phyloP scores from a whole-genome alignment of 2,113 vertebrate genomes.

The Oryzias woworae region DNA sequence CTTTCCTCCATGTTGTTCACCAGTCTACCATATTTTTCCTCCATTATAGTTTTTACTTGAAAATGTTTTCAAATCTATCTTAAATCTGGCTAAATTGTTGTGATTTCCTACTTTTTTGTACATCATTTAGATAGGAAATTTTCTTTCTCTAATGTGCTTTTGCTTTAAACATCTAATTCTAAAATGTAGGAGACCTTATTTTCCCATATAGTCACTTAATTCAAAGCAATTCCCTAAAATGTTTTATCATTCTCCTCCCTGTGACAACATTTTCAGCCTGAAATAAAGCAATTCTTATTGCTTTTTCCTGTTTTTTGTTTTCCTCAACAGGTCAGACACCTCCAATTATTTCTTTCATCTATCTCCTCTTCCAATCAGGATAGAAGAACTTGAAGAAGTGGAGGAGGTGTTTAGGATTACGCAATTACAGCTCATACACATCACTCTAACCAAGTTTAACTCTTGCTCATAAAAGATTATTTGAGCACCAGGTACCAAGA shows the following conservation, averaged over 20 bases:
- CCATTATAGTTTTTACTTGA: constrained; percentile 1
- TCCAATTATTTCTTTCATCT: constrained; percentile 45
- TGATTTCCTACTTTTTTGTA: constrained; percentile 5
- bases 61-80: constrained; percentile 4
- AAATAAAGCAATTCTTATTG: neutral
- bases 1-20: neutral
- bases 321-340: constrained; percentile 27
- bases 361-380: constrained; percentile 34
- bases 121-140: too few relatives aligned
- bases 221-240: constrained; percentile 21
- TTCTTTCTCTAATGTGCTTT: neutral
- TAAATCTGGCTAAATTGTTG: constrained; percentile 5
- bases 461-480: neutral
- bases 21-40: neutral
- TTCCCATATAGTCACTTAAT: constrained; percentile 23
- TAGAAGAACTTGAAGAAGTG: constrained; percentile 1
- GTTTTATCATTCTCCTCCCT: constrained; percentile 1
- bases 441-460: constrained; percentile 25
- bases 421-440: constrained; percentile 19
- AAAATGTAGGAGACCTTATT: neutral
- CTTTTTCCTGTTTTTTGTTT: constrained; percentile 12
- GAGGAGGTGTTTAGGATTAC: constrained; percentile 22
- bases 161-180: neutral
- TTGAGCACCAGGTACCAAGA: neutral
- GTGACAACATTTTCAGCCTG: constrained; percentile 20